Base-by-base conservation (phyloP, 2,888 invertebrate genomes). In the Drosophila kambysellisi region DNA sequence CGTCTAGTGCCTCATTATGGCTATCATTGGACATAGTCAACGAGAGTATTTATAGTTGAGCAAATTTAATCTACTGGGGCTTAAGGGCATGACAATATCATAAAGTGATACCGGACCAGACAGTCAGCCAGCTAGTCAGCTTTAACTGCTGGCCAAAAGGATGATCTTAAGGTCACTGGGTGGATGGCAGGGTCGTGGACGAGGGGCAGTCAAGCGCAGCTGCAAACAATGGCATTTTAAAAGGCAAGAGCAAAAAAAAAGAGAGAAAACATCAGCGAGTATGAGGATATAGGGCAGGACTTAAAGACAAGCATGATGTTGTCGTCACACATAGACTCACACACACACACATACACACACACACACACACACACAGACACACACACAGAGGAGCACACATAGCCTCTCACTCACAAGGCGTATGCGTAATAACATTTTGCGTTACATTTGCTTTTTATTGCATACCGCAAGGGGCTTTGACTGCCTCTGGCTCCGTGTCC, bases 401-500 rank as follows among this genome's bases (percentile, higher is more conserved):
- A 15, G 25, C 52, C 58, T 35, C 74, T 65, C 58, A 39, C 74
- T 65, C 82, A 84, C 88, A 81, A 81, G 77, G 88, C 81, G 86
- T 85, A 89, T 83, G 77, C 86, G 86, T 88, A 88, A 87, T 90
- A 83, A 83, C 83, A 83, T 79, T 88, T 88, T 88, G 90, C 86
- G 86, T 86, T 88, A 88, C 90, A 90, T 88, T 88, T 90, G 86
- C 75, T 87, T 87, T 87, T 87, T 87, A 88, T 90, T 88, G 87
- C 90, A 88, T 88, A 88, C 90, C 89, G 81, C 89, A 90, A 88
- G 88, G 74, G 83, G 76, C 58, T 59, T 74, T 53, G 63, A 46
- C 79, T 58, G 67, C 60, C 33, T 48, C 56, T 30, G n/a, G 15
- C 39, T 30, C 15, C 15, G 15, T 1, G 46, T 2, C 46, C 20